Evolutionary conservation across 1,140 invertebrate species (phyloP).

Genomic region (Orussus abietinus): DNA sequence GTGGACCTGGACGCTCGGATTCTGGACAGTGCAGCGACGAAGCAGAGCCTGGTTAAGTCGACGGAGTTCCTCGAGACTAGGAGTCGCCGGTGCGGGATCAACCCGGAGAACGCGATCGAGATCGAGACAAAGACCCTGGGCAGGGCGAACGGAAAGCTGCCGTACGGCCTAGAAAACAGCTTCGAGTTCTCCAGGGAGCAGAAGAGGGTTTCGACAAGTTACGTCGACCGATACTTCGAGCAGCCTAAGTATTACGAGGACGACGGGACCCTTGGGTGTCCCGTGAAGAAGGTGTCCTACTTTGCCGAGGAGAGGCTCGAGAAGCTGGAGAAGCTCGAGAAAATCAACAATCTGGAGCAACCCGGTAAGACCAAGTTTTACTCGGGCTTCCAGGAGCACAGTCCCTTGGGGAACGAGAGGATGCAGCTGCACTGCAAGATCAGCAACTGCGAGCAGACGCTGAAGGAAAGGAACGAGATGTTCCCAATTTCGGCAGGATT

Average conservation of each 20-base stretch:
- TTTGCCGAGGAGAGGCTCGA: slow-evolving; percentile 32
- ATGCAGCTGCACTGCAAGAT: slow-evolving; percentile 15
- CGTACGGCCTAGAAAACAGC: slow-evolving; percentile 29
- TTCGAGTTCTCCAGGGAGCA: slow-evolving; percentile 28
- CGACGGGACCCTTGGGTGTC: slow-evolving; percentile 20
- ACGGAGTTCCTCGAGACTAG: slow-evolving; percentile 45
- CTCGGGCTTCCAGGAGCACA: slow-evolving; percentile 34
- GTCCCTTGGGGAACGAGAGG: slow-evolving; percentile 2
- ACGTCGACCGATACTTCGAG: slow-evolving; percentile 49
- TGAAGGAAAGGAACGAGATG: slow-evolving; percentile 22
- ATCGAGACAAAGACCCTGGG: slow-evolving; percentile 17
- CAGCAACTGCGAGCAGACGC: slow-evolving; percentile 15
- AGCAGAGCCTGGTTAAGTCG: slow-evolving; percentile 43
- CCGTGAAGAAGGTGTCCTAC: slow-evolving; percentile 24
- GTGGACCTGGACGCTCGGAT: slow-evolving; percentile 42
- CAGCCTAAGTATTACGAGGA: slow-evolving; percentile 45
- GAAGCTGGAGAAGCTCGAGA: slow-evolving; percentile 32
- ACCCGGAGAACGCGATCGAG: neutral
- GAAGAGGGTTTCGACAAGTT: slow-evolving; percentile 46
- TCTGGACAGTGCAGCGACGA: slow-evolving; percentile 34
- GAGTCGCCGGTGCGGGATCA: slow-evolving; percentile 27
- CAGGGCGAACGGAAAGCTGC: slow-evolving; percentile 34
- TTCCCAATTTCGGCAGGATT: slow-evolving; percentile 9
- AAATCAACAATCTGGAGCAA: slow-evolving; percentile 44
- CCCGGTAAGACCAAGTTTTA: slow-evolving; percentile 28